These are phyloP conservation scores for Anas acuta DNA, from an alignment of 2,797 vertebrate genomes.

Conservation along the genomic window DNA sequence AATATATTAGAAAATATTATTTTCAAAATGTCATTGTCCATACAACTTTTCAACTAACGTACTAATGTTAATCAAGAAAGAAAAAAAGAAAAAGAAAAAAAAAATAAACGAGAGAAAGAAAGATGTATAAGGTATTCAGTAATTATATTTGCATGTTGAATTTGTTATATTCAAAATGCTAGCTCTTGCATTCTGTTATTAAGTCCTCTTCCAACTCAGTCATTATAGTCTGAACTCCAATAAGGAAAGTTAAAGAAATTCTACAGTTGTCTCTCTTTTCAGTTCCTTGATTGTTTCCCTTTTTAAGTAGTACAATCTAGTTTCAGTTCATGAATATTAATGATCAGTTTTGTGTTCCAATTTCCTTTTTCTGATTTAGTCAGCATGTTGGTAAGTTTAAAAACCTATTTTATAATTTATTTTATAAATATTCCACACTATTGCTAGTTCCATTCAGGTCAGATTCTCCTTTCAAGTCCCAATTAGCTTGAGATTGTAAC, in stretches of 20 bases:
- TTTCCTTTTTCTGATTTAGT: background rate
- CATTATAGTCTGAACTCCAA: background rate
- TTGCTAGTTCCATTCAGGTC: background rate
- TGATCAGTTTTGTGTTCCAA: background rate
- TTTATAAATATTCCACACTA: background rate
- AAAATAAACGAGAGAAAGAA: too few species aligned
- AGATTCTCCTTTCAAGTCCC: background rate
- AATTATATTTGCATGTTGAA: background rate
- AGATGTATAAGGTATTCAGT: background rate
- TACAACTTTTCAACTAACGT: background rate
- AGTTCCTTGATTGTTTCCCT: background rate
- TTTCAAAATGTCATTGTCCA: background rate
- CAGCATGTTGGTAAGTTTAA: background rate
- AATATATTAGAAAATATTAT: background rate
- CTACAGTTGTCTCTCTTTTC: background rate
- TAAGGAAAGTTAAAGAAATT: background rate
- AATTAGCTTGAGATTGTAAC: background rate
- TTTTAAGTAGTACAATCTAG: background rate
- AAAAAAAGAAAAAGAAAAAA: background rate
- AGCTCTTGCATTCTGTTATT: background rate
- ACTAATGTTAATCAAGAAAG: background rate
- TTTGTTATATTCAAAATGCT: background rate
- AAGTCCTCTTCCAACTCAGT: background rate
- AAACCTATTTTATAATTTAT: background rate
- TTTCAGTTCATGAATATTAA: background rate